Evolutionary conservation across 2,113 vertebrate genomes (phyloP).

Genomic region (Hepsetus odoe): DNA sequence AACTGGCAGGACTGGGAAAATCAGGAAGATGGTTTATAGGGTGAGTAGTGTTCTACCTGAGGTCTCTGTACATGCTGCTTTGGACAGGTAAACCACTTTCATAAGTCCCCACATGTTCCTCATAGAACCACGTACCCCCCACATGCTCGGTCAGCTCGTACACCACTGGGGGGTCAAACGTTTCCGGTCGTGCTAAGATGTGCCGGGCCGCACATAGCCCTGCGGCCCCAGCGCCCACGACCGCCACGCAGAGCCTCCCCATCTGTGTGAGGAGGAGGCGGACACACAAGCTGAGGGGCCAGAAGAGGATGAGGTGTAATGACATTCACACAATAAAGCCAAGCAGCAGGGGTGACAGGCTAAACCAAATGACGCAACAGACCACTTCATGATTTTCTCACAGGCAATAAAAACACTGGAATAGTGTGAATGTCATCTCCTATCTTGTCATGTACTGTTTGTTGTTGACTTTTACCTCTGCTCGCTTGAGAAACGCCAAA

Average conservation of each 20-base stretch:
- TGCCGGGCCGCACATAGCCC: conserved; percentile 78
- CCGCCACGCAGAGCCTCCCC: conserved; percentile 63
- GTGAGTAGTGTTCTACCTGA: conserved; percentile 59
- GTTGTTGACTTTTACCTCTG: neutral
- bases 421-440: neutral
- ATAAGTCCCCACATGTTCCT: conserved; percentile 57
- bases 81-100: conserved; percentile 55
- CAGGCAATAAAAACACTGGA: neutral
- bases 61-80: conserved; percentile 83
- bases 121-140: conserved; percentile 82
- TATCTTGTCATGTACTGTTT: neutral
- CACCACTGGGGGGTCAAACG: conserved; percentile 72
- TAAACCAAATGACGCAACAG: neutral
- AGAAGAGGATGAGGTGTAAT: conserved; percentile 1
- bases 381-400: neutral
- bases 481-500: neutral
- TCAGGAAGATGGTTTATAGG: neutral
- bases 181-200: conserved; percentile 63
- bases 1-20: neutral
- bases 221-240: conserved; percentile 75
- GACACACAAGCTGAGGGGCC: neutral
- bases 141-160: conserved; percentile 69
- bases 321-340: neutral
- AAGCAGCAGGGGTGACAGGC: neutral
- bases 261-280: neutral